Percentiles rank a stretch among this genome's conserved stretches.
Conservation (phyloP, 2,797 vertebrate genomes). For the Picus viridis region DNA sequence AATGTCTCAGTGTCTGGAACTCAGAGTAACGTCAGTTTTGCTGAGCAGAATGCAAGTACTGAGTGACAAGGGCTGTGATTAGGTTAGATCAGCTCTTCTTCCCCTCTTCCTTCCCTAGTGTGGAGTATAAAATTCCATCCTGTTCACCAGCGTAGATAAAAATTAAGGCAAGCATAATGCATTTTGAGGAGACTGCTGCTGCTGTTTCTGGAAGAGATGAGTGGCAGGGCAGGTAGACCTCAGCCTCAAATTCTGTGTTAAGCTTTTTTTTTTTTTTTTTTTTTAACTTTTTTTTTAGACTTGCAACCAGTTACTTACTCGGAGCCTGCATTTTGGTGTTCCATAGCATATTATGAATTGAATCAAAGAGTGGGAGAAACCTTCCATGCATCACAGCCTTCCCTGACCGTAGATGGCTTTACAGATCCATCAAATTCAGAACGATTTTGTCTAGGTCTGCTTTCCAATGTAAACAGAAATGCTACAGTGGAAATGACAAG, state of each 20-base stretch:
- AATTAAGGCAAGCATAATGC: neutral
- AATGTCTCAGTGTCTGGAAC: neutral
- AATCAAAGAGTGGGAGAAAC: slow-evolving; percentile 98
- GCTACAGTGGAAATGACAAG: slow-evolving; percentile 98
- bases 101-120: neutral
- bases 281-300: slow-evolving; percentile 77
- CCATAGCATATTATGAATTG: slow-evolving; percentile 97
- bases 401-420: slow-evolving; percentile 95
- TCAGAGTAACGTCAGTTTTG: neutral
- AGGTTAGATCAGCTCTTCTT: slow-evolving; percentile 3
- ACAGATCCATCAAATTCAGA: slow-evolving; percentile 98
- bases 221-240: neutral
- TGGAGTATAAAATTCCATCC: slow-evolving; percentile 18
- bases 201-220: neutral
- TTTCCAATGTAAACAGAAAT: slow-evolving; percentile 97
- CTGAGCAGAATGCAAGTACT: neutral
- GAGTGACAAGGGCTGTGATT: neutral
- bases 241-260: neutral
- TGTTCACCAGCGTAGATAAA: neutral
- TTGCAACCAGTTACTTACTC: slow-evolving; percentile 91
- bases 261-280: neutral
- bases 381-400: slow-evolving; percentile 97
- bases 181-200: neutral
- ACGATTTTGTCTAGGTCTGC: slow-evolving; percentile 94
- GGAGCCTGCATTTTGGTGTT: slow-evolving; percentile 98